Conservation (phyloP, 2,888 invertebrate genomes). For the Zele albiditarsus region DNA sequence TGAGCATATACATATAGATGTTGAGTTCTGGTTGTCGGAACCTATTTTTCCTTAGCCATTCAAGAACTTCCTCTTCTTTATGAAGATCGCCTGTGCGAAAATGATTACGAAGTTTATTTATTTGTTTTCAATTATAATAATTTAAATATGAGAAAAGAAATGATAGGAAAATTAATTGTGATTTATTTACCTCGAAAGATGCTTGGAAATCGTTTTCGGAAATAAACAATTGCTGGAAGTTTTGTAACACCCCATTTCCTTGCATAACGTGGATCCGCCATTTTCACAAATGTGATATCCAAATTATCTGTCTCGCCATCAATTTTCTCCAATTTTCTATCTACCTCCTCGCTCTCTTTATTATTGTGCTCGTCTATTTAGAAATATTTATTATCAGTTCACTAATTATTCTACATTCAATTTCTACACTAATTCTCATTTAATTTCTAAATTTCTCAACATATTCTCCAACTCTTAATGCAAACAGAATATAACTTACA, state of each 20-base stretch:
- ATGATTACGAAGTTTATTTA: background rate
- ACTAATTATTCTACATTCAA: slow-evolving; percentile 15
- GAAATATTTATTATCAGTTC: slow-evolving; percentile 18
- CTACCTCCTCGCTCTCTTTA: slow-evolving; percentile 86
- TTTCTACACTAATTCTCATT: too few relatives aligned
- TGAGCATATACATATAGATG: slow-evolving; percentile 93
- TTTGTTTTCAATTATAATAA: slow-evolving; percentile 1
- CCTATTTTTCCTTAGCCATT: slow-evolving; percentile 94
- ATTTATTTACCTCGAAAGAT: slow-evolving; percentile 85
- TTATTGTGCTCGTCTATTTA: slow-evolving; percentile 85
- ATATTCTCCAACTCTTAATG: background rate
- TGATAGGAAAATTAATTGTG: background rate
- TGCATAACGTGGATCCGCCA: slow-evolving; percentile 92
- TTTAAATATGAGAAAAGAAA: slow-evolving; percentile 7
- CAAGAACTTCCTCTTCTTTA: slow-evolving; percentile 89
- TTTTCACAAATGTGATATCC: slow-evolving; percentile 95
- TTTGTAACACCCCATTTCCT: slow-evolving; percentile 95
- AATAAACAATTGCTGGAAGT: slow-evolving; percentile 92
- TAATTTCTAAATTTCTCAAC: too few relatives aligned
- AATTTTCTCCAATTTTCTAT: slow-evolving; percentile 92
- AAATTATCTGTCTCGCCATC: slow-evolving; percentile 96
- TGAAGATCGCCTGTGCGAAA: slow-evolving; percentile 81
- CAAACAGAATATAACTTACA: slow-evolving; percentile 79
- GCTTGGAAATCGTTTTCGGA: slow-evolving; percentile 92
- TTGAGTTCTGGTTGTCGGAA: slow-evolving; percentile 94